Base-by-base conservation (phyloP, 2,888 invertebrate genomes). In the Peribatodes rhomboidaria region DNA sequence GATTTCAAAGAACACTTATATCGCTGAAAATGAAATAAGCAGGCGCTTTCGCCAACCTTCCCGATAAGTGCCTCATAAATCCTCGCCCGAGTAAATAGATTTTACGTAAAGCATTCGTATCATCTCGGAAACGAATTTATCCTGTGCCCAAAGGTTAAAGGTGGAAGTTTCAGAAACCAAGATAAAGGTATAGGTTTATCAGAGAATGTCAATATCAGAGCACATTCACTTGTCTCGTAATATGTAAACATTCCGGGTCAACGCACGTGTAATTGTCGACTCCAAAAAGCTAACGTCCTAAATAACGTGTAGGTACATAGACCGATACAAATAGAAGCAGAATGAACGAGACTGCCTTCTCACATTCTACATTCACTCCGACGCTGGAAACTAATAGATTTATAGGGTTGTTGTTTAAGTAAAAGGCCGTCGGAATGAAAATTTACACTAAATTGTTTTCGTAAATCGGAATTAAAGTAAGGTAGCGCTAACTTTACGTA, bases 241-340 rank as follows among this genome's bases (percentile, higher is more conserved):
- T 68, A 67, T 74, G 75, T 77, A 82, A 79, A 78, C 76, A 80
- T 70, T 71, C 62, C 70, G 73, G 86, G 84, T 87, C 85, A 85
- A 76, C 76, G 88, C 67, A 82, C 88, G 81, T 74, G 71, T 85
- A 83, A 89, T 88, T 86, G 84, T 76, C 74, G 70, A 76, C 78
- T 71, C 75, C 77, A 78, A 82, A 82, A 78, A 85, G 80, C 76
- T 79, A 78, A 79, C 74, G 83, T 76, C 79, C 85, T 75, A 84
- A 86, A 89, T 88, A 88, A 80, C 81, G n/a, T 82, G 70, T 78
- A 72, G 71, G 66, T 6, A 41, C 31, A 44, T 42, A 72, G 74
- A 77, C 72, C 67, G 76, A 81, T 81, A 81, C 75, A 79, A 82
- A 83, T 84, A 77, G 79, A 81, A 76, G 53, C 50, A 50, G 50